Evolutionary conservation across 2,797 vertebrate species (phyloP).

Genomic region (Periparus ater): DNA sequence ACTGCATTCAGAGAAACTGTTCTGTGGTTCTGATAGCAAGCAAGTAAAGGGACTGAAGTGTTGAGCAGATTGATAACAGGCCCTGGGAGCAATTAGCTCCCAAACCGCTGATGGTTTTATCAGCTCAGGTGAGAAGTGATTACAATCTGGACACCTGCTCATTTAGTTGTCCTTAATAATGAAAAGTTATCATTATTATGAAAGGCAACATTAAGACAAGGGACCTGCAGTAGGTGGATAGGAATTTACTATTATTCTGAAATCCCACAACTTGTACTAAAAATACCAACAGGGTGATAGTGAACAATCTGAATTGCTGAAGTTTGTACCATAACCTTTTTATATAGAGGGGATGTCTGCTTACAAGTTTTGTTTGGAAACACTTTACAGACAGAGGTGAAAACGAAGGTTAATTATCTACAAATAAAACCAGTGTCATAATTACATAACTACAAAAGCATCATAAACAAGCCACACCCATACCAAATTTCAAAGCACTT

Average conservation of each 20-base stretch:
- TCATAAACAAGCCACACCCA: background rate
- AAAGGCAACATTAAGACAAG: background rate
- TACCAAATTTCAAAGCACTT: background rate
- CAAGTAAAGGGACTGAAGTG: background rate
- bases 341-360: background rate
- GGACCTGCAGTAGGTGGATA: background rate
- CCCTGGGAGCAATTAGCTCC: background rate
- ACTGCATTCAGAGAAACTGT: background rate
- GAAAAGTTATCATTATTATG: background rate
- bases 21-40: background rate
- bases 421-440: background rate
- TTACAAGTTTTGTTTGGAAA: background rate
- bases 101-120: background rate
- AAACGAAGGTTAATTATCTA: background rate
- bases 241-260: background rate
- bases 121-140: background rate
- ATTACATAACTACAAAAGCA: background rate
- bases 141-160: background rate
- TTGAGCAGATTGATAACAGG: background rate
- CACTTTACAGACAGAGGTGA: background rate
- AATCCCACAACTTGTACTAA: background rate
- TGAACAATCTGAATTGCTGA: background rate
- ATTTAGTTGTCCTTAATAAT: background rate
- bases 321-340: background rate
- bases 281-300: background rate